phyloP scores from a whole-genome alignment of 2,888 invertebrate species.

The Agonum fuliginosum region DNA sequence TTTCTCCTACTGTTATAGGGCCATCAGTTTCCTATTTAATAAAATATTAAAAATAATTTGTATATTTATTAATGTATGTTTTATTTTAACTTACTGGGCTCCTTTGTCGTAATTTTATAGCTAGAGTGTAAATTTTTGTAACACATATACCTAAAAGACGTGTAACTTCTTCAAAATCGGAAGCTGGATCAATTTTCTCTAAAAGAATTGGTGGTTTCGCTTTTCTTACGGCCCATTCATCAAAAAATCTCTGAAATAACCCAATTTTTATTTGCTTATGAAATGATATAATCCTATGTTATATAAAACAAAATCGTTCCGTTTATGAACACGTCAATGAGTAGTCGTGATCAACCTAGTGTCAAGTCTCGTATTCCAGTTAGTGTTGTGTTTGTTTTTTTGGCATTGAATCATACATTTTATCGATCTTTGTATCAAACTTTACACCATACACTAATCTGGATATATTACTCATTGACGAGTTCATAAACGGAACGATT shows the following conservation, averaged over 20 bases:
- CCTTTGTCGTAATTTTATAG: slow-evolving; percentile 10
- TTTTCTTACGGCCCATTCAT: slow-evolving; percentile 62
- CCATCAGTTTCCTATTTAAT: slow-evolving; percentile 34
- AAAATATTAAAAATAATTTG: background rate
- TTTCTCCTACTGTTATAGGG: slow-evolving; percentile 37
- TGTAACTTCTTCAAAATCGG: slow-evolving; percentile 60
- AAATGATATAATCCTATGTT: no score
- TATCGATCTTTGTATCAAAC: no score
- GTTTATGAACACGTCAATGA: no score
- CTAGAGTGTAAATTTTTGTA: slow-evolving; percentile 63
- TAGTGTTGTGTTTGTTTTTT: no score
- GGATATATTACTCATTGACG: no score
- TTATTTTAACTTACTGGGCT: background rate
- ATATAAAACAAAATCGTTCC: no score
- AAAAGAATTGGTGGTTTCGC: slow-evolving; percentile 74
- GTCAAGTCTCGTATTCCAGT: no score
- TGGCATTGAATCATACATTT: no score
- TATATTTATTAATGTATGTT: background rate
- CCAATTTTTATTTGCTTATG: no score
- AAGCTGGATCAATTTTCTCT: slow-evolving; percentile 70
- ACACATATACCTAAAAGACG: slow-evolving; percentile 62
- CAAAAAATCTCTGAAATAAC: slow-evolving; percentile 63
- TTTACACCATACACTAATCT: no score
- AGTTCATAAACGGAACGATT: no score
- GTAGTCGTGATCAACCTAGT: no score